Conservation (phyloP, 2,113 vertebrate species). For the Antechinus stuartii region DNA sequence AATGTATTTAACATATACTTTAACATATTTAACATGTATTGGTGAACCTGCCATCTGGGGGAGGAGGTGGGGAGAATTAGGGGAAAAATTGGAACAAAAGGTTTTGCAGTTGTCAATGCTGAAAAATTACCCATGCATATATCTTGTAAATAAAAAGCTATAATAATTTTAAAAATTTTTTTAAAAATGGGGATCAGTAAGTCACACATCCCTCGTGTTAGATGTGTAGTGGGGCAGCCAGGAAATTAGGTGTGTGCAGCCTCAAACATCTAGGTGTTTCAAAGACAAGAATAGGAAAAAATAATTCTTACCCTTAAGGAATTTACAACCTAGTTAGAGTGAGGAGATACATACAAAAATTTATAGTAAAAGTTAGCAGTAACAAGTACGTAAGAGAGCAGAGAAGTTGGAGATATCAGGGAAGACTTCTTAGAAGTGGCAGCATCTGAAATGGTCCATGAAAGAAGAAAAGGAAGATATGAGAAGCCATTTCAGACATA, state of each 20-base stretch:
- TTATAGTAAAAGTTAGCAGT: slow-evolving; percentile 11
- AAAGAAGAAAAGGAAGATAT: not conserved
- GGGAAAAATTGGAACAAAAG: too few species aligned
- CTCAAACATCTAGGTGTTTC: not conserved
- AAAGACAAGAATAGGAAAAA: not conserved
- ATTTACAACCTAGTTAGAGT: not conserved
- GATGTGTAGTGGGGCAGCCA: not conserved
- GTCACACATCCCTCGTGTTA: not conserved
- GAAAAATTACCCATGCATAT: too few species aligned
- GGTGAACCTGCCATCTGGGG: too few species aligned
- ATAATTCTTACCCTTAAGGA: not conserved
- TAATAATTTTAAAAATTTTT: too few species aligned
- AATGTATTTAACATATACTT: too few species aligned
- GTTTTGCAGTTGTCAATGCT: too few species aligned
- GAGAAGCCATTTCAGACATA: not conserved
- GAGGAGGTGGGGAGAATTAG: too few species aligned
- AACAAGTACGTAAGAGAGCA: not conserved
- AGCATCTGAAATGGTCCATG: not conserved
- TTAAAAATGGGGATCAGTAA: too few species aligned
- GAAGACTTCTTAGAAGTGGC: not conserved
- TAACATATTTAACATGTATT: too few species aligned
- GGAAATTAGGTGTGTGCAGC: not conserved
- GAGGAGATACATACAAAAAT: not conserved
- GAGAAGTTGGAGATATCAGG: slow-evolving; percentile 31
- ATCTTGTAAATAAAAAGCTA: too few species aligned